Base-by-base conservation (phyloP, 1,140 invertebrate species). In the Drosophila baimaii region DNA sequence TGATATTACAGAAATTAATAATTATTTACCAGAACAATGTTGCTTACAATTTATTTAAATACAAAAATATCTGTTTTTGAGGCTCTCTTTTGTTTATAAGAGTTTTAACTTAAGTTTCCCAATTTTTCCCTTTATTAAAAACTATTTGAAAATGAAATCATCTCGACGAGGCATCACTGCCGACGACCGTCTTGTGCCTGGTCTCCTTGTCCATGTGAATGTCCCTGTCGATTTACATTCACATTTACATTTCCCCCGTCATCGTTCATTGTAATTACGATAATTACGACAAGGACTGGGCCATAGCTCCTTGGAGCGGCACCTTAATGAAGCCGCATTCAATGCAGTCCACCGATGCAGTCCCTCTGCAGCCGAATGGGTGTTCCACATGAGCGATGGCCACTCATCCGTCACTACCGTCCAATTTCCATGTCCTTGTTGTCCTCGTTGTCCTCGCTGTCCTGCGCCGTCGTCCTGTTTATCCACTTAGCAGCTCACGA, bases 201-300 rank as follows among this genome's bases (percentile, higher is more conserved):
- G 64, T 65, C 47, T 62, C 44, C 43, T 43, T 55, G 27, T 31
- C 35, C 65, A 43, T 46, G 31, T 37, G 33, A 23, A 35, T 54
- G 31, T 49, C 25, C 43, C 57, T 54, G 51, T 35, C 51, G 33
- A 59, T 66, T 75, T 61, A 44, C 68, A 69, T 64, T 25, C 46
- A 44, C 79, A 77, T 73, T 74, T 76, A 58, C 62, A 77, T 86
- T 68, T 68, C 65, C 35, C 61, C 29, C 57, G 57, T 69, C 84
- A 80, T 83, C 84, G 68, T 65, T 88, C 77, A 84, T 89, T 88
- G 83, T 88, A 88, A 88, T 88, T 89, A 71, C 84, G 62, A 88
- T 88, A 89, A 88, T 89, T 88, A 89, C 82, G 79, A 82, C 74
- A 79, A 74, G 84, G 58, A 74, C 64, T 57, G 66, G 8, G 15